These are phyloP conservation scores for Cristatella mucedo DNA, from an alignment of 2,888 invertebrate genomes.

Conservation along the genomic window DNA sequence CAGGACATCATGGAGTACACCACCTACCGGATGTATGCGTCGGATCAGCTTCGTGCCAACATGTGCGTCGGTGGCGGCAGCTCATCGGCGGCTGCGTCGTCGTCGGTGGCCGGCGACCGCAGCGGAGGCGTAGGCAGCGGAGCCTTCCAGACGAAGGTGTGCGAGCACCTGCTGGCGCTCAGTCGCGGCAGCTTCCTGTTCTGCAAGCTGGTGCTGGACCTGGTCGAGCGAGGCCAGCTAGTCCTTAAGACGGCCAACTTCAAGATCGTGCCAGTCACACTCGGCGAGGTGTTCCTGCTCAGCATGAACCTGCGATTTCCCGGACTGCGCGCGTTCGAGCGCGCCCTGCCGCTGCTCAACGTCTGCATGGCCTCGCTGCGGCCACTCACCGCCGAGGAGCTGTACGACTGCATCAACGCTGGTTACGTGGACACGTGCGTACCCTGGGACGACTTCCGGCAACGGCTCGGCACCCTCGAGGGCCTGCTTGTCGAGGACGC, in stretches of 20 bases:
- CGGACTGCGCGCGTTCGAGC: slow-evolving; percentile 64
- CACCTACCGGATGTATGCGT: slow-evolving; percentile 50
- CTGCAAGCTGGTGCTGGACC: slow-evolving; percentile 72
- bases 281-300: slow-evolving; percentile 56
- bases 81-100: not conserved
- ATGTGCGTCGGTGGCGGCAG: slow-evolving; percentile 4
- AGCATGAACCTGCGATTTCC: slow-evolving; percentile 71
- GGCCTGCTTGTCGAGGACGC: slow-evolving; percentile 64
- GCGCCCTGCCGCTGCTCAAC: slow-evolving; percentile 62
- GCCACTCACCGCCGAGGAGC: slow-evolving; percentile 72
- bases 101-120: not conserved
- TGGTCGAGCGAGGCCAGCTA: slow-evolving; percentile 75
- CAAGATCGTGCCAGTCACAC: slow-evolving; percentile 45
- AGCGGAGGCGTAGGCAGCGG: not conserved
- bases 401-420: slow-evolving; percentile 81
- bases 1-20: slow-evolving; percentile 69
- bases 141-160: slow-evolving; percentile 45
- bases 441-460: slow-evolving; percentile 76
- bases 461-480: slow-evolving; percentile 65
- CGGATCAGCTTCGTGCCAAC: not conserved
- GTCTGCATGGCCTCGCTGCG: slow-evolving; percentile 78
- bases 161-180: slow-evolving; percentile 63
- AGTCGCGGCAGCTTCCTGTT: slow-evolving; percentile 80
- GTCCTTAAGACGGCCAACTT: slow-evolving; percentile 84
- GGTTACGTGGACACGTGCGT: slow-evolving; percentile 60